Evolutionary conservation across 2,888 invertebrate genomes (phyloP).

Genomic region (Sclerodermus sp.): DNA sequence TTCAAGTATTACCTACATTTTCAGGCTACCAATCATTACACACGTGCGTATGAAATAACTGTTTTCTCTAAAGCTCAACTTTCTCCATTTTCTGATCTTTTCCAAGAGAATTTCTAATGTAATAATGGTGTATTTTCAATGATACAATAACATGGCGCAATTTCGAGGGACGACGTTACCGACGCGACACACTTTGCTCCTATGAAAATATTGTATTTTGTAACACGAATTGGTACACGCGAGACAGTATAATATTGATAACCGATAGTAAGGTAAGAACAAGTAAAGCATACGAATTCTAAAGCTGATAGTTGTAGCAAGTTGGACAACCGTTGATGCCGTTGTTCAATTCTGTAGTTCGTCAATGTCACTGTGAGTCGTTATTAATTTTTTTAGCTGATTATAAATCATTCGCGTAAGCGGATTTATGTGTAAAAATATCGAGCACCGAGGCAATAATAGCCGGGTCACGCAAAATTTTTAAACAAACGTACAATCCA

Average conservation of each 20-base stretch:
- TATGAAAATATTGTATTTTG: constrained; percentile 25
- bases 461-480: too few species aligned
- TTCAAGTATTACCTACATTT: too few species aligned
- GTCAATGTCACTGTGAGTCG: constrained; percentile 47
- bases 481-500: too few species aligned
- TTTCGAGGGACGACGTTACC: neutral
- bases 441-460: too few species aligned
- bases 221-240: constrained; percentile 21
- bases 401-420: neutral
- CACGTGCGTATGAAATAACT: too few species aligned
- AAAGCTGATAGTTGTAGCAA: constrained; percentile 54
- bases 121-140: too few species aligned
- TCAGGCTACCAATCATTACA: too few species aligned
- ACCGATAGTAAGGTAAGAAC: constrained; percentile 42
- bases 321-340: constrained; percentile 38
- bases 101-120: too few species aligned
- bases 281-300: constrained; percentile 57
- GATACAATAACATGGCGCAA: too few species aligned
- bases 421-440: too few species aligned
- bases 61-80: too few species aligned
- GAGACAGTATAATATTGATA: constrained; percentile 31
- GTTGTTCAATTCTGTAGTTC: constrained; percentile 50
- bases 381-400: constrained; percentile 17
- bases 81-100: too few species aligned
- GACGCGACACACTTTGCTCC: neutral